phyloP scores from a whole-genome alignment of 2,888 invertebrate species.

The Mylabris sibirica region DNA sequence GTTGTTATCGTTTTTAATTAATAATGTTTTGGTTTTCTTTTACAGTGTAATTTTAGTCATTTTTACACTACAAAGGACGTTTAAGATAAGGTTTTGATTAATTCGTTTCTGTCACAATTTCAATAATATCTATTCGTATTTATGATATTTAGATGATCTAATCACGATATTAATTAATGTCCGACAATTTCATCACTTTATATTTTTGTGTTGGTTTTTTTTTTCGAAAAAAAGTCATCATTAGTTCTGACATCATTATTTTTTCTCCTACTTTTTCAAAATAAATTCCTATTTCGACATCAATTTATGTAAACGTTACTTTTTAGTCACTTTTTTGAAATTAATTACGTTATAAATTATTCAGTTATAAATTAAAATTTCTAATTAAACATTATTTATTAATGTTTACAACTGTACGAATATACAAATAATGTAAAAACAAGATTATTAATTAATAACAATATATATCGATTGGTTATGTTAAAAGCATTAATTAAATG shows the following conservation, averaged over 20 bases:
- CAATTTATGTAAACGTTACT: not conserved
- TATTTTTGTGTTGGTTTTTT: not conserved
- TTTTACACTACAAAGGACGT: not conserved
- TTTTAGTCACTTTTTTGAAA: slow-evolving; percentile 26
- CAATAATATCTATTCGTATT: not conserved
- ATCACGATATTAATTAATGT: not conserved
- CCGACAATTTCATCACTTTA: not conserved
- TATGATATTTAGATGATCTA: not conserved
- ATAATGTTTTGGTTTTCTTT: not conserved
- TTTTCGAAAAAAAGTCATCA: not conserved
- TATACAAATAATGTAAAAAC: slow-evolving; percentile 31
- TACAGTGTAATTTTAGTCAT: not conserved
- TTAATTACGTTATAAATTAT: slow-evolving; percentile 36
- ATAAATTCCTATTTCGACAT: slow-evolving; percentile 7
- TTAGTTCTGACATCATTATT: not conserved
- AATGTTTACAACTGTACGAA: slow-evolving; percentile 32
- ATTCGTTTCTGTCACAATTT: not conserved
- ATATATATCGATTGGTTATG: slow-evolving; percentile 28
- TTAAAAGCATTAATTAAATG: slow-evolving; percentile 32
- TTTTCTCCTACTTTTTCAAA: not conserved
- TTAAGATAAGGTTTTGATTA: not conserved
- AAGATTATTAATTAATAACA: slow-evolving; percentile 32
- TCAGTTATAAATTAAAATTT: slow-evolving; percentile 37
- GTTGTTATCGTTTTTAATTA: not conserved
- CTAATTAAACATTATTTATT: slow-evolving; percentile 40